A percentile compares a stretch with the other conserved stretches of the same genome.
These are phyloP conservation scores for Eretmocerus hayati DNA, from an alignment of 2,888 invertebrate genomes.

Conservation along the genomic window DNA sequence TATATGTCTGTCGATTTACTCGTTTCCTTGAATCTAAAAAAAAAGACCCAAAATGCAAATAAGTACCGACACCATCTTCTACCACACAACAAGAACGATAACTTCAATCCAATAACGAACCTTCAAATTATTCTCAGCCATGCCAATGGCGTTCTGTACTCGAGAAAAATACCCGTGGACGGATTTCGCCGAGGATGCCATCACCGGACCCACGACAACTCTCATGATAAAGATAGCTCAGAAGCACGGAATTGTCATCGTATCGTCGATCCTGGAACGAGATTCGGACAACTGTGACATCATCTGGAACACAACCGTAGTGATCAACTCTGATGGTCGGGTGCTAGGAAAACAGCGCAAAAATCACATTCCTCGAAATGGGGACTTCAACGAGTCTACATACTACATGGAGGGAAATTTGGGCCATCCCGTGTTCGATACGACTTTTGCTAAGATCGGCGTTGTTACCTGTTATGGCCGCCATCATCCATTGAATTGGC, in stretches of 20 bases:
- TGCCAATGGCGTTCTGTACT: conserved; percentile 98
- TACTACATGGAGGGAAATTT: conserved; percentile 92
- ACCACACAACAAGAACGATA: too few species aligned
- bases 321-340: conserved; percentile 78
- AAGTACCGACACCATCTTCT: too few species aligned
- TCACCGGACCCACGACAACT: conserved; percentile 73
- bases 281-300: conserved; percentile 73
- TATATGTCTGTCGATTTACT: too few species aligned
- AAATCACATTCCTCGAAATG: conserved; percentile 95
- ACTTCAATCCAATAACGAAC: too few species aligned
- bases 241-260: conserved; percentile 82
- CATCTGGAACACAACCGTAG: conserved; percentile 92
- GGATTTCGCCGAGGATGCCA: conserved; percentile 87
- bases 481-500: conserved; percentile 96
- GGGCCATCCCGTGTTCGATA: conserved; percentile 89
- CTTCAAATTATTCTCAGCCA: too few species aligned
- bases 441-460: conserved; percentile 79
- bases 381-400: conserved; percentile 87
- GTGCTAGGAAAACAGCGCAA: conserved; percentile 86
- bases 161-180: conserved; percentile 89
- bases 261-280: conserved; percentile 89
- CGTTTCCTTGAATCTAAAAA: too few species aligned
- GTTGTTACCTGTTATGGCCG: conserved; percentile 97
- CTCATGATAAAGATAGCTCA: conserved; percentile 69
- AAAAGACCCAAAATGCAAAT: too few species aligned